These are phyloP conservation scores for Pluvianellus socialis DNA, from an alignment of 2,113 vertebrate species.

Conservation along the genomic window DNA sequence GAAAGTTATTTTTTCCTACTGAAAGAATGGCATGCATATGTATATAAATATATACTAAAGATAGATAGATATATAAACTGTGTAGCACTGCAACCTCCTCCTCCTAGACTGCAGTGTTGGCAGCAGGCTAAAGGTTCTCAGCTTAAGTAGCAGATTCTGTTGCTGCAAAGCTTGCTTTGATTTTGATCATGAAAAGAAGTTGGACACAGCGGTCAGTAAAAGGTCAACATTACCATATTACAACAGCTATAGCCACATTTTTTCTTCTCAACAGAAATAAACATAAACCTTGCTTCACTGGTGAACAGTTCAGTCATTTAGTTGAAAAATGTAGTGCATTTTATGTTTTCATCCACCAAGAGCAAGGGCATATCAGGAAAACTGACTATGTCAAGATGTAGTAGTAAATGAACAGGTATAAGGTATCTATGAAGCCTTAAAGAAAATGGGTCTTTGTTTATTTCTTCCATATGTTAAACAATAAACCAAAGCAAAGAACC, in stretches of 20 bases:
- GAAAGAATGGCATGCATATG: neutral
- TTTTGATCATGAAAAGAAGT: neutral
- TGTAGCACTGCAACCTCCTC: neutral
- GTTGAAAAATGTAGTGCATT: neutral
- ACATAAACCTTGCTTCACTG: neutral
- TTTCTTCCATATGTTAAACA: neutral
- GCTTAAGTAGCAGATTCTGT: neutral
- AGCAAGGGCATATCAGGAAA: neutral
- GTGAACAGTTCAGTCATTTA: neutral
- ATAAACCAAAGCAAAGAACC: neutral
- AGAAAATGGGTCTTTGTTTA: neutral
- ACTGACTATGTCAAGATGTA: neutral
- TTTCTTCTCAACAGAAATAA: neutral
- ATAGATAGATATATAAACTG: neutral
- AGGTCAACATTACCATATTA: slow-evolving; percentile 27
- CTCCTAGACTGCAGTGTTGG: slow-evolving; percentile 30
- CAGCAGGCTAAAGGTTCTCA: neutral
- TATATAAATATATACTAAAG: neutral
- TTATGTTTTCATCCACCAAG: neutral
- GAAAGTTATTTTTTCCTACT: neutral
- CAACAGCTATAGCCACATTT: neutral
- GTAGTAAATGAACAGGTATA: neutral
- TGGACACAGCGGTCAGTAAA: neutral
- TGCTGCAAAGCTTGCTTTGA: slow-evolving; percentile 15
- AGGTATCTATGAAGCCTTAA: neutral